phyloP scores from a whole-genome alignment of 2,888 invertebrate genomes.

The Gastrophysa polygoni region DNA sequence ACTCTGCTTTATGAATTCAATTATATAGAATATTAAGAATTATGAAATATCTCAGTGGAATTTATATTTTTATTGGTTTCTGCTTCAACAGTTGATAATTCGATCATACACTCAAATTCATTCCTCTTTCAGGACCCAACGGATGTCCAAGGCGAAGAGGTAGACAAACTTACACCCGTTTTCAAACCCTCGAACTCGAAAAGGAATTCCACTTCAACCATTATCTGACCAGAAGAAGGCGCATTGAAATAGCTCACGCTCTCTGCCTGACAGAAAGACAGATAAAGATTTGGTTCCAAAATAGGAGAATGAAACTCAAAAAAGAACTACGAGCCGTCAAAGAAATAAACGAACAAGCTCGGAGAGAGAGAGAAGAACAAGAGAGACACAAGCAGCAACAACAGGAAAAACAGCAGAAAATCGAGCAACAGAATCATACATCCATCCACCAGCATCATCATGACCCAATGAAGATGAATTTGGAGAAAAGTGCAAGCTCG shows the following conservation, averaged over 20 bases:
- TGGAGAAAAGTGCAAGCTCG: slow-evolving; percentile 72
- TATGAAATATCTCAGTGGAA: no score
- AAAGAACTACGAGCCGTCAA: slow-evolving; percentile 93
- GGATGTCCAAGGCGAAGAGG: slow-evolving; percentile 93
- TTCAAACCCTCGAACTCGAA: slow-evolving; percentile 97
- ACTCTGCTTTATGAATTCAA: no score
- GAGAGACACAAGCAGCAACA: slow-evolving; percentile 91
- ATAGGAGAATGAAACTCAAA: slow-evolving; percentile 95
- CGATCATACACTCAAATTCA: background rate
- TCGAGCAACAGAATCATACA: slow-evolving; percentile 71
- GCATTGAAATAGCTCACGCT: slow-evolving; percentile 97
- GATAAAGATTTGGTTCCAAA: slow-evolving; percentile 98
- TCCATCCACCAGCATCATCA: slow-evolving; percentile 70
- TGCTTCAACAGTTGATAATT: background rate
- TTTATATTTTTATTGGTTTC: no score
- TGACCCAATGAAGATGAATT: slow-evolving; percentile 74
- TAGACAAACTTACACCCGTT: slow-evolving; percentile 96
- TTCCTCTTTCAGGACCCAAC: slow-evolving; percentile 83
- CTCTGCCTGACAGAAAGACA: slow-evolving; percentile 95
- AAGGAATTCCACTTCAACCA: slow-evolving; percentile 99
- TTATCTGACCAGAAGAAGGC: slow-evolving; percentile 92
- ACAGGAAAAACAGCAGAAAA: slow-evolving; percentile 82
- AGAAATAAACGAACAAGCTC: slow-evolving; percentile 93
- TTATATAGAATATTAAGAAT: no score
- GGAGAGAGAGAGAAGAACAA: slow-evolving; percentile 88